Evolutionary conservation across 2,888 invertebrate species (phyloP).

Genomic region (Agrochola lota): DNA sequence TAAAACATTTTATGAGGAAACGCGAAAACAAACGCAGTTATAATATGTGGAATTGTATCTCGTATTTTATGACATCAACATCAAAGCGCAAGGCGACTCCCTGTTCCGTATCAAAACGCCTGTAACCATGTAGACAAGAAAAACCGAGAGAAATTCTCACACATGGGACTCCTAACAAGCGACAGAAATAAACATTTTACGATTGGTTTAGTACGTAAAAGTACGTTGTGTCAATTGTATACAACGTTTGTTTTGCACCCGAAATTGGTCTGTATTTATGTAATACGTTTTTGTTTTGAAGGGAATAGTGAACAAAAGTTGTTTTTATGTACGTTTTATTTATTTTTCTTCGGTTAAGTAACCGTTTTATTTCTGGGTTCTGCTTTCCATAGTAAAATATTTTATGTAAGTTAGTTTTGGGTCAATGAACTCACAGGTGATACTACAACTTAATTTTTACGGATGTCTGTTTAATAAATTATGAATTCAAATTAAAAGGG

Average conservation of each 20-base stretch:
- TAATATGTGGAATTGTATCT: conserved; percentile 5
- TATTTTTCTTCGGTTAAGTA: background rate
- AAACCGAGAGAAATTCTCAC: conserved; percentile 43
- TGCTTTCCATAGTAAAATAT: conserved; percentile 4
- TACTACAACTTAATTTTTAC: background rate
- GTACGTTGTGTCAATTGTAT: conserved; percentile 57
- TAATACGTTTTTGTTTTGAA: conserved; percentile 50
- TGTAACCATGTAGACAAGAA: conserved; percentile 47
- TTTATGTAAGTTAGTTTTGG: background rate
- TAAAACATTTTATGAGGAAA: background rate
- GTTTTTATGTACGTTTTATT: conserved; percentile 25
- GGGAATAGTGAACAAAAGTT: conserved; percentile 16
- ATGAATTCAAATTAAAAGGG: background rate
- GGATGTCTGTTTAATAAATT: background rate
- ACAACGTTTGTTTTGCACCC: conserved; percentile 44
- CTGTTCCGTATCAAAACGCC: conserved; percentile 51
- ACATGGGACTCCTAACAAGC: conserved; percentile 64
- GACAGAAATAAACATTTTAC: conserved; percentile 66
- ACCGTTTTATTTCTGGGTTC: conserved; percentile 7
- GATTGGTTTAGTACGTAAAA: conserved; percentile 60
- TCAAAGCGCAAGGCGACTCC: conserved; percentile 31
- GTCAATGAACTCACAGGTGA: background rate
- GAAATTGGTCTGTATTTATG: conserved; percentile 22
- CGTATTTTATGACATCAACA: conserved; percentile 44
- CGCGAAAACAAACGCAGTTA: background rate